Conservation (phyloP, 2,113 vertebrate species). For the Strigops habroptila region DNA sequence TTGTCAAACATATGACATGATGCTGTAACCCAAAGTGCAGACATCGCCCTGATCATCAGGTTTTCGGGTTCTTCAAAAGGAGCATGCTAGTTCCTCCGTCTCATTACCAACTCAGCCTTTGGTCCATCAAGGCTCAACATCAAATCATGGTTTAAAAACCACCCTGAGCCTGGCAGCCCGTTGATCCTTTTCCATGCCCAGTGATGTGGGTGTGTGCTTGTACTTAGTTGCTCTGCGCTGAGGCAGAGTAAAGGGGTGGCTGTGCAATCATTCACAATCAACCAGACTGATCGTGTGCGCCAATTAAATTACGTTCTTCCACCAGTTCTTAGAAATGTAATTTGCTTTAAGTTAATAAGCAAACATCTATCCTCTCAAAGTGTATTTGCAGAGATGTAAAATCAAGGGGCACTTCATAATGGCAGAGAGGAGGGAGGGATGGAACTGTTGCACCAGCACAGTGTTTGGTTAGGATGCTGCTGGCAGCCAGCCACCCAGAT, state of each 20-base stretch:
- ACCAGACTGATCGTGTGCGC: not conserved
- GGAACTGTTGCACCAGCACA: not conserved
- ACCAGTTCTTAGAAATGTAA: conserved; percentile 5
- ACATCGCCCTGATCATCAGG: not conserved
- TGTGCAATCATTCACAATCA: not conserved
- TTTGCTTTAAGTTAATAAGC: conserved; percentile 29
- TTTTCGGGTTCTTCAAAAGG: not conserved
- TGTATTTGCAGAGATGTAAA: not conserved
- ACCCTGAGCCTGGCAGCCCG: not conserved
- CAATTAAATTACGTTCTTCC: conserved; percentile 8
- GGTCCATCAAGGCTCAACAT: not conserved
- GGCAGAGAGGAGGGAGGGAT: not conserved
- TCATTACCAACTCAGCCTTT: not conserved
- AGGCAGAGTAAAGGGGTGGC: not conserved
- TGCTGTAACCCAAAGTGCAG: not conserved
- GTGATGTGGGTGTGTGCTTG: not conserved
- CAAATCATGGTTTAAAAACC: not conserved
- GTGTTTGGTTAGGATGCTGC: not conserved
- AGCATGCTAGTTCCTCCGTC: rapidly evolving
- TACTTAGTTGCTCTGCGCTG: not conserved
- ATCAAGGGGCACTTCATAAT: not conserved
- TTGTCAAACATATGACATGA: not conserved
- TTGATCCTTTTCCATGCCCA: not conserved
- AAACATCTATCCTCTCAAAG: not conserved
- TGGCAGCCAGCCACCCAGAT: rapidly evolving